Evolutionary conservation across 2,888 invertebrate species (phyloP), one percentile per base, ranked within the genome.

Genomic region (Tenthredo livida): DNA sequence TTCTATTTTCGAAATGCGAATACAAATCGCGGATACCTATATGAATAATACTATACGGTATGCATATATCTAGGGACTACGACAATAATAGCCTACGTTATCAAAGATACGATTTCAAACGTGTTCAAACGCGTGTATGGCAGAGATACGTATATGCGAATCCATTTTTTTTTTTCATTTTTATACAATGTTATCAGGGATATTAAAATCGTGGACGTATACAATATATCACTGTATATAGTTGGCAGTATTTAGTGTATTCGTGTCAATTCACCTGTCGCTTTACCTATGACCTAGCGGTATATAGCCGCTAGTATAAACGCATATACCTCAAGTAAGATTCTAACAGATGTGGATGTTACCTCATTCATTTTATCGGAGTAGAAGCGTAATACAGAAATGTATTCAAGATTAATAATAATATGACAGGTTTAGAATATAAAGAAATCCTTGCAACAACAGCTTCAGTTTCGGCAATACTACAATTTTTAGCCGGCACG

Each of bases 401-500:
- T 80, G 61, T 65, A 65, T 67, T n/a, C 40, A 21, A 9, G 17
- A 9, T n/a, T 9, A 37, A 54, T 12, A 29, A 4, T 86, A 90
- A 85, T 78, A 94, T 94, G 94, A 90, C 91, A 87, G 90, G 92
- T 83, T 89, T 89, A 85, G 92, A 91, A 65, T 93, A 93, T 85
- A 95, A 94, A 90, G 94, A 94, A 84, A 87, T 94, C 84, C 90
- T 95, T 80, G 95, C 95, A 10, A 91, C 93, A 4, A 94, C 95
- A 70, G 97, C 98, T 58, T 97, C 97, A 75, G 93, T 96, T 86
- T 96, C 96, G 87, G 97, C 98, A 21, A 95, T 98, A 88, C 93
- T 97, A 86, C 97, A 98, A 92, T 98, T 97, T 95, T 94, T 98
- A 89, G 96, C 97, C 86, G 98, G 98, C 94, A 95, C 95, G 98